phyloP scores from a whole-genome alignment of 2,797 vertebrate genomes.

The Rhabdomys pumilio region DNA sequence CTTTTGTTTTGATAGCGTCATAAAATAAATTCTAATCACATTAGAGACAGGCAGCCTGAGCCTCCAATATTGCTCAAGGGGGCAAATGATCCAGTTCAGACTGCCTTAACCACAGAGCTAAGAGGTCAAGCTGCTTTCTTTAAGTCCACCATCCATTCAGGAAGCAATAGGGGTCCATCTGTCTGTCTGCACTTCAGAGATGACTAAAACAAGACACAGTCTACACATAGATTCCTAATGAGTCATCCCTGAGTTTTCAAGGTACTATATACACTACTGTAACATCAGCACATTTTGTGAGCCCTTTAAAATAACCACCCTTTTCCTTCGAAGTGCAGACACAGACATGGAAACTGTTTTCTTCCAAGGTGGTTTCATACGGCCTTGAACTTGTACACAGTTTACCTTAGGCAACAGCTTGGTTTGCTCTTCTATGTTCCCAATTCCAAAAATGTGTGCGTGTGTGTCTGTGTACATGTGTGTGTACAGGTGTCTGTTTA shows the following conservation, averaged over 20 bases:
- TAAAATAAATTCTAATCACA: conserved; percentile 62
- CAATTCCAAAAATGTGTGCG: background rate
- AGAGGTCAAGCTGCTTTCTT: background rate
- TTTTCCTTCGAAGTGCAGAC: conserved; percentile 26
- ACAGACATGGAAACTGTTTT: background rate
- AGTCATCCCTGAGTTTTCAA: conserved; percentile 19
- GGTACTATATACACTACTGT: background rate
- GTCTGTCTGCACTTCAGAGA: conserved; percentile 1
- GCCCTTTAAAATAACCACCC: conserved; percentile 41
- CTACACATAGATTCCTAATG: background rate
- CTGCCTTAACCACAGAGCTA: background rate
- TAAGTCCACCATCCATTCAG: background rate
- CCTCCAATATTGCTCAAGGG: background rate
- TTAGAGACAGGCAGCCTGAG: conserved; percentile 3
- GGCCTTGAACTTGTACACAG: background rate
- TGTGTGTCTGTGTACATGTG: background rate
- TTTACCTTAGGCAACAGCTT: background rate
- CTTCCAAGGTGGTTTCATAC: background rate
- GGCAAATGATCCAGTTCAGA: background rate
- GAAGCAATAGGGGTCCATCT: background rate
- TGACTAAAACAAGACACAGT: background rate
- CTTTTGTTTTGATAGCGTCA: conserved; percentile 64
- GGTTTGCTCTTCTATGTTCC: background rate
- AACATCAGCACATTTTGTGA: background rate
- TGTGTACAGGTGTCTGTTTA: background rate